Evolutionary conservation across 1,140 invertebrate genomes (phyloP), one percentile per base, ranked within the genome.

Genomic region (Drosophila santomea): DNA sequence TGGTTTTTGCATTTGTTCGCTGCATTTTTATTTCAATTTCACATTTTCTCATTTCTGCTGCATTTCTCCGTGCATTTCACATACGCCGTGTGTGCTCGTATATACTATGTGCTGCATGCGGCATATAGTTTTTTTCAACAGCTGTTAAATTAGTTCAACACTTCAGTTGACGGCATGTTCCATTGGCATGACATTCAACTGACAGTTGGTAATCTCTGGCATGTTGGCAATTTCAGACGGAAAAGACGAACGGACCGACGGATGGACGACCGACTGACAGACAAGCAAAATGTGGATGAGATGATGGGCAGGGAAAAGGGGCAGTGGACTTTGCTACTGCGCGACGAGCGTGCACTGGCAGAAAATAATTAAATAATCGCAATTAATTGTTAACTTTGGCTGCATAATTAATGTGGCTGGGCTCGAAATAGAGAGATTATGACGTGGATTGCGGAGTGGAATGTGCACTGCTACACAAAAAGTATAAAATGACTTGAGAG

Each of bases 111-210:
- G 44, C 68, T 55, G 69, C 82, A 61, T 74, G 71, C 59, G 39
- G 45, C 60, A 64, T 64, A 61, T 73, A 59, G 71, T 67, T 91
- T 91, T 80, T 91, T 91, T 91, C 90, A 91, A 91, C 90, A 91
- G 90, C 90, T 91, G 90, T 89, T 91, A 91, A 91, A 91, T 91
- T 91, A 91, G 90, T 88, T 91, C 90, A 91, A 91, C 90, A 91
- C 90, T 91, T 91, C 83, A 90, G 90, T 85, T 91, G 90, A 91
- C 90, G 90, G 90, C 86, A 90, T 91, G 90, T 91, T 91, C 90
- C 85, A 84, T 80, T 78, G 83, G 90, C 90, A 90, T 91, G 90
- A 91, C 90, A 91, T 90, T 91, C 90, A 83, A 91, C 90, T 91
- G 90, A 91, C 90, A 91, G 90, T 91, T 91, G 90, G 90, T 90